Percentiles rank a stretch among this genome's conserved stretches.
phyloP scores from a whole-genome alignment of 2,797 vertebrate genomes.

The Sebastes wilsoni region DNA sequence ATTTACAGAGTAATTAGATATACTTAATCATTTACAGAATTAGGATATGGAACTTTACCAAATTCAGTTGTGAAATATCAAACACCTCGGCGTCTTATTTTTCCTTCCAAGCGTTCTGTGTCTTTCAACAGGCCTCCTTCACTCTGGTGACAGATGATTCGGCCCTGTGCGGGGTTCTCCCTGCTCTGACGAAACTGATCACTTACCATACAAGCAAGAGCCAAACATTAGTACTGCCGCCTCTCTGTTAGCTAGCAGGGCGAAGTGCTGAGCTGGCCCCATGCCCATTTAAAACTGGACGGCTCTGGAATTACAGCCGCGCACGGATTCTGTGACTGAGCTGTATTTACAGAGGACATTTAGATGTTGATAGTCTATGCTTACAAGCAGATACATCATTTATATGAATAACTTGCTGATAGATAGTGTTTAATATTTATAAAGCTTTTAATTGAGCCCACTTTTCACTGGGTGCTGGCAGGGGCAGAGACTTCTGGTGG shows the following conservation, averaged over 20 bases:
- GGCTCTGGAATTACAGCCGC: slow-evolving; percentile 73
- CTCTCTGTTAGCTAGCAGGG: slow-evolving; percentile 55
- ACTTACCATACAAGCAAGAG: slow-evolving; percentile 54
- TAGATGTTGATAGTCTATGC: slow-evolving; percentile 71
- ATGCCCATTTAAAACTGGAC: slow-evolving; percentile 57
- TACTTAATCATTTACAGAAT: not conserved
- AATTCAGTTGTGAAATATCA: slow-evolving; percentile 31
- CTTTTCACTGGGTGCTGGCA: slow-evolving; percentile 61
- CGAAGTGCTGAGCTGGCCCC: slow-evolving; percentile 70
- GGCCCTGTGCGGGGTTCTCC: slow-evolving; percentile 55
- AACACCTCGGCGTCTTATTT: slow-evolving; percentile 25
- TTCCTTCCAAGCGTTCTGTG: slow-evolving; percentile 31
- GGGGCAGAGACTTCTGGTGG: slow-evolving; percentile 33
- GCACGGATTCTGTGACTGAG: slow-evolving; percentile 67
- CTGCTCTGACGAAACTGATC: slow-evolving; percentile 66
- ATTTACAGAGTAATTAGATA: not conserved
- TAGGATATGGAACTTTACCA: slow-evolving; percentile 1
- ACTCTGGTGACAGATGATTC: slow-evolving; percentile 59
- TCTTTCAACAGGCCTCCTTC: slow-evolving; percentile 60
- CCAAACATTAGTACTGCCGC: slow-evolving; percentile 62
- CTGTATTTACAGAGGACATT: slow-evolving; percentile 77
- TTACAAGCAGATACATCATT: slow-evolving; percentile 75
- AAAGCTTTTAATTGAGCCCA: slow-evolving; percentile 75
- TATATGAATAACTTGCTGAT: slow-evolving; percentile 73
- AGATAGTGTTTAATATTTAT: slow-evolving; percentile 76